Evolutionary conservation across 2,113 vertebrate genomes (phyloP).

Genomic region (Eretmochelys imbricata): DNA sequence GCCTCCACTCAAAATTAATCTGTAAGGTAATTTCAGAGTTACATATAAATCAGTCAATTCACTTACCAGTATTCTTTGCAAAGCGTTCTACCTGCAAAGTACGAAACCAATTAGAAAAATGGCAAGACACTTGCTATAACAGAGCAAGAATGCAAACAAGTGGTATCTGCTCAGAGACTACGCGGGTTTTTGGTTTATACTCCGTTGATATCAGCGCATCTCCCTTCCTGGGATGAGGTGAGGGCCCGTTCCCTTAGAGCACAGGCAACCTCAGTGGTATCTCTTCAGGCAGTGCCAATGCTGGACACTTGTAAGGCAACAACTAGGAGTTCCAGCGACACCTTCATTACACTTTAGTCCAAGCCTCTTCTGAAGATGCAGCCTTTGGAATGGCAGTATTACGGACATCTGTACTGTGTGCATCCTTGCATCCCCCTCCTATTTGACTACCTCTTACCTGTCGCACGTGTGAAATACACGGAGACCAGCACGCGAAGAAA

Average conservation of each 20-base stretch:
- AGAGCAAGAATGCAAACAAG: background rate
- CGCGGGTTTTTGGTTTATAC: background rate
- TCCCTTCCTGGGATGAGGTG: background rate
- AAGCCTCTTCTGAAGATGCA: background rate
- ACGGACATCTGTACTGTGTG: background rate
- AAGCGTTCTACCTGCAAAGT: background rate
- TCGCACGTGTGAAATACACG: background rate
- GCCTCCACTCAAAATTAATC: background rate
- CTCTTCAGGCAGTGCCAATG: background rate
- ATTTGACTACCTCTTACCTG: background rate
- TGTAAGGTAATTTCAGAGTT: background rate
- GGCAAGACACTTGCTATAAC: background rate
- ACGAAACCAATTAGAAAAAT: background rate
- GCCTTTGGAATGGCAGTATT: background rate
- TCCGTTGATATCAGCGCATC: background rate
- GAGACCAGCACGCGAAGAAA: background rate
- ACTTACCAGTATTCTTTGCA: background rate
- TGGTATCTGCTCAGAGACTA: background rate
- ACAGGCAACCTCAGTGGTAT: background rate
- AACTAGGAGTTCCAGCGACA: background rate
- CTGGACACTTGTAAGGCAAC: background rate
- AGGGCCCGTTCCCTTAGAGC: background rate
- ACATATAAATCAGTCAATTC: background rate
- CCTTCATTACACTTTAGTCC: background rate
- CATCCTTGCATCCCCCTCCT: background rate